Conservation (phyloP, 2,113 vertebrate genomes). For the Boulengeromyrus knoepffleri region DNA sequence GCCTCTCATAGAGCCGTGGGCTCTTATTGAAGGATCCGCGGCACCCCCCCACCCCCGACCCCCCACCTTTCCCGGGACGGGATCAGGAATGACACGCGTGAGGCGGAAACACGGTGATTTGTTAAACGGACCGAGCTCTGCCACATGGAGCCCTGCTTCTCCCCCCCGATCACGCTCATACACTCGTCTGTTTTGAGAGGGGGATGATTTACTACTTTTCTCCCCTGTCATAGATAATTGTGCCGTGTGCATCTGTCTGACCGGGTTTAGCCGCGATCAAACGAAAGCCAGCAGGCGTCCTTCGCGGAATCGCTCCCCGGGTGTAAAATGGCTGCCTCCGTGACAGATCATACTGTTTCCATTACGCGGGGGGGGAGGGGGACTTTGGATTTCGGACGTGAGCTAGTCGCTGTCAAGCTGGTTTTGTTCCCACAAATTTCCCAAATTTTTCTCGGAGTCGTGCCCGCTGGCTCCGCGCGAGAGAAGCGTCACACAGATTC, state of each 20-base stretch:
- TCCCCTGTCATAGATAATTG: constrained; percentile 77
- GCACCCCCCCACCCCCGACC: neutral
- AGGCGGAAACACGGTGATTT: neutral
- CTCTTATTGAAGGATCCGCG: neutral
- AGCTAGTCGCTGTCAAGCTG: constrained; percentile 77
- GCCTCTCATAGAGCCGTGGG: neutral
- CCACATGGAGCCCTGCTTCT: neutral
- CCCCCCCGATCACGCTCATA: neutral
- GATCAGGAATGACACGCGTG: neutral
- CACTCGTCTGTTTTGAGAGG: neutral
- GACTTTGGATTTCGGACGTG: constrained; percentile 79
- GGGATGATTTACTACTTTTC: constrained; percentile 65
- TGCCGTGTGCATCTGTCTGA: constrained; percentile 66
- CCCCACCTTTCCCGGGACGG: neutral
- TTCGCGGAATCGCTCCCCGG: constrained; percentile 67
- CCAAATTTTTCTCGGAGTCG: constrained; percentile 47
- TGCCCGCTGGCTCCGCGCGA: constrained; percentile 68
- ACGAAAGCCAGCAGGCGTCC: constrained; percentile 80
- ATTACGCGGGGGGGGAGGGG: constrained; percentile 80
- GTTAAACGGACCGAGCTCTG: neutral
- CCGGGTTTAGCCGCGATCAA: constrained; percentile 75
- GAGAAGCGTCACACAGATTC: constrained; percentile 68
- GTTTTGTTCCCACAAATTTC: constrained; percentile 91
- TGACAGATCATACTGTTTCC: constrained; percentile 91
- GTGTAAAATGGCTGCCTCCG: constrained; percentile 69